A percentile compares a stretch with the other conserved stretches of the same genome.
Evolutionary conservation across 2,888 invertebrate species (phyloP).

Genomic region (Cryptophagus acutangulus): DNA sequence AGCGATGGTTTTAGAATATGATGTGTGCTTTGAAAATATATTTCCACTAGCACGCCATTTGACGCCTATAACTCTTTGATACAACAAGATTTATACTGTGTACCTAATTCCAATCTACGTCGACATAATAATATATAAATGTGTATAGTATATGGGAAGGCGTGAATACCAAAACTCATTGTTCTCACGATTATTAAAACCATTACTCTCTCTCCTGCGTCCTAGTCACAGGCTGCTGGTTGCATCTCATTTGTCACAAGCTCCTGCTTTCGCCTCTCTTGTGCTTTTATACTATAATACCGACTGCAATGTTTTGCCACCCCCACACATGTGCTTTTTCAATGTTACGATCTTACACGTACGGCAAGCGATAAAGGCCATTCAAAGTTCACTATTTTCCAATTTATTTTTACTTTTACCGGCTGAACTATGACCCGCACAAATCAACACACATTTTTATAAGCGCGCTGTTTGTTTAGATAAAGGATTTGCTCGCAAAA

Average conservation of each 20-base stretch:
- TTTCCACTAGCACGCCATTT: too few relatives aligned
- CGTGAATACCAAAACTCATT: conserved; percentile 24
- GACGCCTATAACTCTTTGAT: conserved; percentile 20
- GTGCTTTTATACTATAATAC: too few relatives aligned
- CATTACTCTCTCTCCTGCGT: conserved; percentile 25
- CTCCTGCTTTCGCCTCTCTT: too few relatives aligned
- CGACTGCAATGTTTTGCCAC: conserved; percentile 4
- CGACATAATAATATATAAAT: conserved; percentile 19
- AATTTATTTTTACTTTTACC: conserved; percentile 8
- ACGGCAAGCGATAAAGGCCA: conserved; percentile 5
- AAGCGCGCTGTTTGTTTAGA: too few relatives aligned
- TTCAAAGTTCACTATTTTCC: conserved; percentile 6
- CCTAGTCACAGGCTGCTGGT: conserved; percentile 2
- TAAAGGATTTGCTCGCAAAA: too few relatives aligned
- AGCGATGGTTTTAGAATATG: too few relatives aligned
- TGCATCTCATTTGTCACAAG: conserved; percentile 8
- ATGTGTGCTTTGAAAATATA: too few relatives aligned
- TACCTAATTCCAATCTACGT: conserved; percentile 22
- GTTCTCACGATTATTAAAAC: conserved; percentile 29
- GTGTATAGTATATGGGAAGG: conserved; percentile 14
- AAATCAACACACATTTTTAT: too few relatives aligned
- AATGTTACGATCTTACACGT: conserved; percentile 5
- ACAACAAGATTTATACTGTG: conserved; percentile 20
- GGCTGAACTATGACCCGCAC: too few relatives aligned
- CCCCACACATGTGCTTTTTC: conserved; percentile 2